A percentile compares a stretch with the other conserved stretches of the same genome.
Conservation (phyloP, 2,888 invertebrate species). For the Caenorhabditis sp. region DNA sequence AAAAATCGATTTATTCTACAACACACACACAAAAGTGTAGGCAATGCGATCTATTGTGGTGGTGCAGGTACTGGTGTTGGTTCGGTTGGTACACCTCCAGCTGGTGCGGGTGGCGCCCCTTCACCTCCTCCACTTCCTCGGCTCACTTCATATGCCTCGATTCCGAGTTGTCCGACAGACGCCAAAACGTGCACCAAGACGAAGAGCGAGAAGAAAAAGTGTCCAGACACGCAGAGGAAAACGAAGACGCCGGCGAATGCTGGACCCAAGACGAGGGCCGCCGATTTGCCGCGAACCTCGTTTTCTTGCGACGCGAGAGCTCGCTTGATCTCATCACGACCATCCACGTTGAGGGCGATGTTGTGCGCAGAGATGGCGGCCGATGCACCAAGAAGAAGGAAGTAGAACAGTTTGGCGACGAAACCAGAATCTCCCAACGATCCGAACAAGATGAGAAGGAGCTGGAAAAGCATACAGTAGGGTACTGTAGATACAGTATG, state of each 20-base stretch:
- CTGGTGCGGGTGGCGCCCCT: neutral
- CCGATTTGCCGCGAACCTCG: slow-evolving; percentile 35
- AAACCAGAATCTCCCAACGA: slow-evolving; percentile 29
- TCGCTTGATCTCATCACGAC: slow-evolving; percentile 36
- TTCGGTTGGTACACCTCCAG: neutral
- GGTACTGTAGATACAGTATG: neutral
- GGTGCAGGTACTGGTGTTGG: neutral
- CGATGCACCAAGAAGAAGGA: slow-evolving; percentile 32
- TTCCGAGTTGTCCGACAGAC: slow-evolving; percentile 36
- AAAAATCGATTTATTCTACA: slow-evolving; percentile 1
- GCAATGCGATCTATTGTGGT: neutral
- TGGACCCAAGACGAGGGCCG: slow-evolving; percentile 25
- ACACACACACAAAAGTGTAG: too few species aligned
- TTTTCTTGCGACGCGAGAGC: slow-evolving; percentile 21
- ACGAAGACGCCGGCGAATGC: slow-evolving; percentile 34
- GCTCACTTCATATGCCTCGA: slow-evolving; percentile 39
- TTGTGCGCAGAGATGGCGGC: slow-evolving; percentile 36
- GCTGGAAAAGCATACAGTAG: neutral
- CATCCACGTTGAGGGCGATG: slow-evolving; percentile 37
- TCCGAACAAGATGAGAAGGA: slow-evolving; percentile 36
- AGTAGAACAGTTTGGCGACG: slow-evolving; percentile 36
- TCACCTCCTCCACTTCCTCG: slow-evolving; percentile 15
- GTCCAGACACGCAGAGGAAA: slow-evolving; percentile 42
- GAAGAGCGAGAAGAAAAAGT: slow-evolving; percentile 44
- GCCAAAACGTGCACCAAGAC: slow-evolving; percentile 42